Evolutionary conservation across 1,140 invertebrate species (phyloP).

Genomic region (Nasonia vitripennis): DNA sequence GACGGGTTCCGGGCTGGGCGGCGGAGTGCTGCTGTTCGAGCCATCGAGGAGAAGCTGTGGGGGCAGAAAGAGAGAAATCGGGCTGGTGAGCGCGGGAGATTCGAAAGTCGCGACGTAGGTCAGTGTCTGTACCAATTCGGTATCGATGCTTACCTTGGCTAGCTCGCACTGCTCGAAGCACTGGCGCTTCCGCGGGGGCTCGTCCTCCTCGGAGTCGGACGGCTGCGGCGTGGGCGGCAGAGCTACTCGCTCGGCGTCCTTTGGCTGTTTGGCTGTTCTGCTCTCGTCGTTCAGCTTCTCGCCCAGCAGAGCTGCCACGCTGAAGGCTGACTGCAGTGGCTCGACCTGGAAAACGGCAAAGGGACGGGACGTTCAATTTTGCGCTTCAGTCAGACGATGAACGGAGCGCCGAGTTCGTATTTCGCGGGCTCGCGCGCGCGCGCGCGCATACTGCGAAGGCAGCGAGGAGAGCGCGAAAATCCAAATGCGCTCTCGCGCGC

Average conservation of each 20-base stretch:
- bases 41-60: constrained; percentile 72
- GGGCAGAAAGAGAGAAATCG: constrained; percentile 33
- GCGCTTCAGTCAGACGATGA: no score
- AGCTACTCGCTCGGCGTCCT: constrained; percentile 18
- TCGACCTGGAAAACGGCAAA: constrained; percentile 62
- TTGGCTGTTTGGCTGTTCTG: background rate
- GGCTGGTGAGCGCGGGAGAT: background rate
- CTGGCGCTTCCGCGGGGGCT: constrained; percentile 65
- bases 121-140: no score
- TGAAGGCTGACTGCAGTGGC: constrained; percentile 69
- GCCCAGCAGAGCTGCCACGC: constrained; percentile 69
- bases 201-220: constrained; percentile 75
- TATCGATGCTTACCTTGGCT: constrained; percentile 65
- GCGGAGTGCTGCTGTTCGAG: constrained; percentile 64
- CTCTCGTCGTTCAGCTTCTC: constrained; percentile 60
- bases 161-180: constrained; percentile 66
- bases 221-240: constrained; percentile 75
- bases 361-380: background rate
- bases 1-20: constrained; percentile 70
- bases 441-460: background rate
- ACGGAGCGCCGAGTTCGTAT: constrained; percentile 53
- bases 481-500: constrained; percentile 7
- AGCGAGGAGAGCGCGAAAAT: constrained; percentile 27
- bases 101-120: no score
- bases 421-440: constrained; percentile 59